Base-by-base conservation (phyloP, 2,797 vertebrate species). In the Pogonophryne albipinna region DNA sequence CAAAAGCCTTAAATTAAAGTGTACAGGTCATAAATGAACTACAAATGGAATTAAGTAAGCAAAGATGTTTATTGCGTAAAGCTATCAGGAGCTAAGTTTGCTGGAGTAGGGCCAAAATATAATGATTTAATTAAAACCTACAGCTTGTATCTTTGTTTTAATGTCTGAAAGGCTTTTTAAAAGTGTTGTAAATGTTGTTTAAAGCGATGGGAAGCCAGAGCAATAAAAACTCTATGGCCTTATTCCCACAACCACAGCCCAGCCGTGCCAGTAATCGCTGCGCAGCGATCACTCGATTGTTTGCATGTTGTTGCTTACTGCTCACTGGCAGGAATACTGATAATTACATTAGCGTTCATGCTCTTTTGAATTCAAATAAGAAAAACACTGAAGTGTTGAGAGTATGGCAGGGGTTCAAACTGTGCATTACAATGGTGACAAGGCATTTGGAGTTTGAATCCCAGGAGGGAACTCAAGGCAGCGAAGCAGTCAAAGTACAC, bases 111-210 rank as follows among this genome's bases (percentile, higher is more conserved):
- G 79, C 88, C 89, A 87, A 85, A 80, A 74, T 70, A 79, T 80
- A 87, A 89, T 85, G 67, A 86, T 85, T 87, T 78, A 82, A 93
- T 90, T 88, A 90, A 88, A 89, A 81, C 64, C 72, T 65, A 62
- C 68, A 83, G 83, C 88, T 67, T 77, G 73, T 83, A 80, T 87
- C 86, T 89, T 86, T 84, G 72, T 80, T 90, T 86, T 79, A 88
- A 83, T 78, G 86, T 80, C 78, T 84, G 76, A 57, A 82, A 85
- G 71, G 72, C 41, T 65, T 91, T 87, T 84, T 69, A 87, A 85
- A 38, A 83, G 79, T 70, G 81, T 80, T 82, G 85, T 91, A 89
- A 87, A 86, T 82, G 80, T 76, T 86, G 84, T 91, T 90, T 89
- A 84, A 88, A 85, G 79, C 56, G 59, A 87, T 50, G 65, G 71